Conservation (phyloP, 2,888 invertebrate species). For the Gibbula magus region DNA sequence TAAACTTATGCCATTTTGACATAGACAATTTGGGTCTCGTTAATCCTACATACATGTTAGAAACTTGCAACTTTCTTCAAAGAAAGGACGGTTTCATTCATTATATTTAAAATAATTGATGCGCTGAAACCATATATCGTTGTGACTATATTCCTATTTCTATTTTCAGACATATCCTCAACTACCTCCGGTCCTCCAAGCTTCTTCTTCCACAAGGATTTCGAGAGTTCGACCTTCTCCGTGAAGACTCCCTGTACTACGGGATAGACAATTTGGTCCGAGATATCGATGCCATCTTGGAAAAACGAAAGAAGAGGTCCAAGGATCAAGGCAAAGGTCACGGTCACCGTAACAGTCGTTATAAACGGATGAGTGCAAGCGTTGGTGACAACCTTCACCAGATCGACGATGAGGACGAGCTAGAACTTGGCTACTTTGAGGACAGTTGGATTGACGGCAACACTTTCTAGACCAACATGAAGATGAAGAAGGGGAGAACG, state of each 20-base stretch:
- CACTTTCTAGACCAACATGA: not conserved
- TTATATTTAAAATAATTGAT: too few species aligned
- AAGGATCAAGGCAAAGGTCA: not conserved
- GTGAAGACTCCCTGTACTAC: slow-evolving; percentile 59
- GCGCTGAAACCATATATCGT: too few species aligned
- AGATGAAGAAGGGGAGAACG: not conserved
- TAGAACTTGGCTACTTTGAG: slow-evolving; percentile 40
- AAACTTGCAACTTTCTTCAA: too few species aligned
- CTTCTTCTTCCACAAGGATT: slow-evolving; percentile 60
- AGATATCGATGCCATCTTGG: slow-evolving; percentile 15
- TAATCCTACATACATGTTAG: too few species aligned
- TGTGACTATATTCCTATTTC: too few species aligned
- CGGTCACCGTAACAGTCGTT: slow-evolving; percentile 4
- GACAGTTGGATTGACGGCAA: slow-evolving; percentile 44
- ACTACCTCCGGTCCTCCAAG: slow-evolving; percentile 60
- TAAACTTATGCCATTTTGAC: too few species aligned
- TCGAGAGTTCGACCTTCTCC: slow-evolving; percentile 59
- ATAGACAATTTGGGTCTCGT: too few species aligned
- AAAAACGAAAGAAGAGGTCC: not conserved
- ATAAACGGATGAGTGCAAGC: slow-evolving; percentile 40
- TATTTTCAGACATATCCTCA: slow-evolving; percentile 55
- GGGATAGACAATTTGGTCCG: slow-evolving; percentile 53
- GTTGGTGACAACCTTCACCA: slow-evolving; percentile 46
- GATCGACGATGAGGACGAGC: slow-evolving; percentile 41
- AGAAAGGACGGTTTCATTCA: not conserved